These are phyloP conservation scores for Ageneiosus marmoratus DNA, from an alignment of 2,113 vertebrate genomes.

Conservation along the genomic window DNA sequence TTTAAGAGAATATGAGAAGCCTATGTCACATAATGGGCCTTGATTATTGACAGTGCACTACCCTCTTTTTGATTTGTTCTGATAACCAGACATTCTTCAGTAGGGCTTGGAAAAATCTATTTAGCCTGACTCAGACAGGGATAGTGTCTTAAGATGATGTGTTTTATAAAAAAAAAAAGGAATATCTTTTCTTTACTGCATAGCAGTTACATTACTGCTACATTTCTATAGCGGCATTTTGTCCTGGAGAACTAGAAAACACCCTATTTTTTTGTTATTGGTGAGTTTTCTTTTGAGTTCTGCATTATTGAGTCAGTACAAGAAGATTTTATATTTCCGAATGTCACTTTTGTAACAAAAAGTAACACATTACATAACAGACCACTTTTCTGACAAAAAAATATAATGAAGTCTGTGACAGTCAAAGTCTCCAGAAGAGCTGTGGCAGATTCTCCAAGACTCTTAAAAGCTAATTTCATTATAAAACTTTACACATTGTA, in stretches of 20 bases:
- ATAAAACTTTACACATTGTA: no score
- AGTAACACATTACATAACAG: no score
- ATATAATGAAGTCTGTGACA: no score
- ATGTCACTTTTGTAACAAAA: no score
- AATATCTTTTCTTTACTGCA: not conserved
- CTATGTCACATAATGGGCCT: constrained; percentile 37
- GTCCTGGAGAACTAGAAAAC: not conserved
- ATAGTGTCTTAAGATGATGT: not conserved
- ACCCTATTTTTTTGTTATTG: no score
- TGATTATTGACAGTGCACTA: constrained; percentile 46
- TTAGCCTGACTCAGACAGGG: not conserved
- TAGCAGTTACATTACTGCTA: not conserved
- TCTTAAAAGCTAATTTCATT: no score
- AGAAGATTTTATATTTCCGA: no score
- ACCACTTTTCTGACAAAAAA: no score
- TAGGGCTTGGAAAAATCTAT: not conserved
- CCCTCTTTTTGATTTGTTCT: constrained; percentile 46
- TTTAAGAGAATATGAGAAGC: constrained; percentile 10
- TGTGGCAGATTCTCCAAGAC: no score
- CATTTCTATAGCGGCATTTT: not conserved
- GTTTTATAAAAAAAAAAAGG: not conserved
- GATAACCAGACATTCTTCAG: constrained; percentile 38
- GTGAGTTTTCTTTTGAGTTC: no score
- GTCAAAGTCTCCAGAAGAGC: no score
- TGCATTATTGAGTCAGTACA: no score